phyloP scores from a whole-genome alignment of 2,113 vertebrate species.

The Dasyornis broadbenti region DNA sequence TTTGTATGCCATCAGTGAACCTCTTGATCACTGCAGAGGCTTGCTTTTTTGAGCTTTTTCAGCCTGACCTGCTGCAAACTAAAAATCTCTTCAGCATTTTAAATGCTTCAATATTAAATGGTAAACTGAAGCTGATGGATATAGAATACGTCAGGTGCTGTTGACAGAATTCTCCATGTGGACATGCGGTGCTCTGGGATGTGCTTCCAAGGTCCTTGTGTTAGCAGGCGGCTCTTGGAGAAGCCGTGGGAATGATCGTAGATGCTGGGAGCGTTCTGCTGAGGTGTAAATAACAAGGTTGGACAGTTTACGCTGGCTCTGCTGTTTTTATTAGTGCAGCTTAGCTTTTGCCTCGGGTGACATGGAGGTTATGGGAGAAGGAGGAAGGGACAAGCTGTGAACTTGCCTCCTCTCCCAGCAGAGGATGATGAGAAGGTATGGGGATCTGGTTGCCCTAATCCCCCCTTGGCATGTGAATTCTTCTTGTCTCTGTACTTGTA shows the following conservation, averaged over 20 bases:
- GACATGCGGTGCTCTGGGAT: neutral
- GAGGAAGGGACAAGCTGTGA: conserved; percentile 15
- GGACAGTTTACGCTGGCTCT: conserved; percentile 28
- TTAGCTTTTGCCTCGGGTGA: neutral
- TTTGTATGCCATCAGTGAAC: neutral
- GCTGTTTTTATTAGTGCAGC: conserved; percentile 38
- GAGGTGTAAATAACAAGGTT: conserved; percentile 52
- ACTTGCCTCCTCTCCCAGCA: neutral
- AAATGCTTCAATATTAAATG: neutral
- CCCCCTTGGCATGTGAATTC: neutral
- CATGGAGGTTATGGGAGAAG: neutral
- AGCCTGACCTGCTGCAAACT: neutral
- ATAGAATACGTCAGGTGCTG: neutral
- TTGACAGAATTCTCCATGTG: rapidly evolving
- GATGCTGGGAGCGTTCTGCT: conserved; percentile 11
- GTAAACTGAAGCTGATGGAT: neutral
- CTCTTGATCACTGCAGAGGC: neutral
- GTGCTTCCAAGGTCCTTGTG: neutral
- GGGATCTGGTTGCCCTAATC: conserved; percentile 3
- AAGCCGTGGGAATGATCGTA: neutral
- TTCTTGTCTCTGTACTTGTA: neutral
- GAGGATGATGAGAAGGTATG: neutral
- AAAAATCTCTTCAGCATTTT: neutral
- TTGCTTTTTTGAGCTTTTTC: neutral
- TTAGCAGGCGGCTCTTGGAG: neutral